A percentile compares a stretch with the other conserved stretches of the same genome.
These are phyloP conservation scores for Drosophila yooni DNA, from an alignment of 2,888 invertebrate species.

Conservation along the genomic window DNA sequence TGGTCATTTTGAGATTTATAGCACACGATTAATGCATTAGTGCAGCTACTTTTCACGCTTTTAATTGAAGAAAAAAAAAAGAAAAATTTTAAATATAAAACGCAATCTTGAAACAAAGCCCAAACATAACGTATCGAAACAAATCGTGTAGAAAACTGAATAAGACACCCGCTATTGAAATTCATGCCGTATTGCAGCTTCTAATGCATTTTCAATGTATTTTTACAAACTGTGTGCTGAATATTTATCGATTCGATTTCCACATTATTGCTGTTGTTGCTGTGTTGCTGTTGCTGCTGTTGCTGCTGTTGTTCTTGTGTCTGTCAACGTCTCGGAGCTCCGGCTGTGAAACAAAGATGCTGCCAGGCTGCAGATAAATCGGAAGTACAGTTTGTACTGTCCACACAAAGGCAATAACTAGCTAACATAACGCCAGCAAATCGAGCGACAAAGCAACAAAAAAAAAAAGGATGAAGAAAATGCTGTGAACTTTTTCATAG, in stretches of 20 bases:
- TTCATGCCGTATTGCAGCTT: slow-evolving; percentile 65
- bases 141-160: slow-evolving; percentile 28
- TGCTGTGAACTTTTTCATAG: neutral
- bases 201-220: slow-evolving; percentile 80
- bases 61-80: slow-evolving; percentile 53
- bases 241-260: slow-evolving; percentile 74
- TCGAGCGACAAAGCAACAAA: slow-evolving; percentile 4
- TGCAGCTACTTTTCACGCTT: slow-evolving; percentile 51
- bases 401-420: slow-evolving; percentile 64
- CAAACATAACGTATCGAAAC: slow-evolving; percentile 10
- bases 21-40: slow-evolving; percentile 80
- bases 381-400: slow-evolving; percentile 76
- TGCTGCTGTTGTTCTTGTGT: slow-evolving; percentile 11
- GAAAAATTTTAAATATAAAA: neutral
- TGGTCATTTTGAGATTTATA: slow-evolving; percentile 69
- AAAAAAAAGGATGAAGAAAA: neutral
- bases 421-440: slow-evolving; percentile 28
- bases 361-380: slow-evolving; percentile 43
- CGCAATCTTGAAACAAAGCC: slow-evolving; percentile 22
- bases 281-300: neutral
- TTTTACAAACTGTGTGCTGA: slow-evolving; percentile 63
- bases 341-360: slow-evolving; percentile 60
- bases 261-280: slow-evolving; percentile 12
- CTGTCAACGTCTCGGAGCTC: slow-evolving; percentile 21
- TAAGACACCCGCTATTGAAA: slow-evolving; percentile 56